Percentiles rank a stretch among this genome's conserved stretches.
phyloP scores from a whole-genome alignment of 2,797 vertebrate species.

The Antennarius maculatus region DNA sequence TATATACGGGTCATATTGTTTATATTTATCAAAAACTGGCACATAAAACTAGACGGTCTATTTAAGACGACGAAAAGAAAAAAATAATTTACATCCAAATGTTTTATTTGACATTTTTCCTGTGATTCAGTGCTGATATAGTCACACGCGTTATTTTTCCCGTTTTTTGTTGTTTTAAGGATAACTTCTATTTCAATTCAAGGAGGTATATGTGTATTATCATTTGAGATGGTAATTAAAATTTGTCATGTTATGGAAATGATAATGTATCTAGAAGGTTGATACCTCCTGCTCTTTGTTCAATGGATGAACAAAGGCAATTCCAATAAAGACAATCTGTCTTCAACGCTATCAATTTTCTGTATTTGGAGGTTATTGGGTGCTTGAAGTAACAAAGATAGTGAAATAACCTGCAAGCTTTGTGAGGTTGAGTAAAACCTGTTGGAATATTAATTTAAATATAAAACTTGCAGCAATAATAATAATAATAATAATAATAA shows the following conservation, averaged over 20 bases:
- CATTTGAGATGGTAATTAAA: conserved; percentile 87
- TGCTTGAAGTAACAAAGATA: conserved; percentile 39
- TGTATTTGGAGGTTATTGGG: conserved; percentile 70
- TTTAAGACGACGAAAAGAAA: conserved; percentile 68
- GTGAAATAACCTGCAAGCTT: neutral
- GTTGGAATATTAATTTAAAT: neutral
- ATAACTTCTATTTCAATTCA: conserved; percentile 89
- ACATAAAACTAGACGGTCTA: conserved; percentile 75
- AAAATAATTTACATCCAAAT: conserved; percentile 56
- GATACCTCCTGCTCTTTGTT: conserved; percentile 92
- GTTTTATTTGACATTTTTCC: conserved; percentile 77
- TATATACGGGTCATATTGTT: conserved; percentile 83
- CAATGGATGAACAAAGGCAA: conserved; percentile 92
- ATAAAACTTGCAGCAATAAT: too few species aligned
- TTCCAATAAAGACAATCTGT: conserved; percentile 99
- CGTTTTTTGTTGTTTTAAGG: conserved; percentile 78
- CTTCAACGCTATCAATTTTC: conserved; percentile 81
- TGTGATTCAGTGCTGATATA: conserved; percentile 89
- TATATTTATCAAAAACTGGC: conserved; percentile 73
- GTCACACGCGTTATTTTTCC: conserved; percentile 82
- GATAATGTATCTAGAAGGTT: conserved; percentile 90
- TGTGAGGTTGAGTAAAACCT: neutral
- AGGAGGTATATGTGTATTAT: conserved; percentile 87
- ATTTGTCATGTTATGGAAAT: conserved; percentile 89
- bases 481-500: too few species aligned